phyloP scores from a whole-genome alignment of 2,888 invertebrate species.

The Phasia obesa region DNA sequence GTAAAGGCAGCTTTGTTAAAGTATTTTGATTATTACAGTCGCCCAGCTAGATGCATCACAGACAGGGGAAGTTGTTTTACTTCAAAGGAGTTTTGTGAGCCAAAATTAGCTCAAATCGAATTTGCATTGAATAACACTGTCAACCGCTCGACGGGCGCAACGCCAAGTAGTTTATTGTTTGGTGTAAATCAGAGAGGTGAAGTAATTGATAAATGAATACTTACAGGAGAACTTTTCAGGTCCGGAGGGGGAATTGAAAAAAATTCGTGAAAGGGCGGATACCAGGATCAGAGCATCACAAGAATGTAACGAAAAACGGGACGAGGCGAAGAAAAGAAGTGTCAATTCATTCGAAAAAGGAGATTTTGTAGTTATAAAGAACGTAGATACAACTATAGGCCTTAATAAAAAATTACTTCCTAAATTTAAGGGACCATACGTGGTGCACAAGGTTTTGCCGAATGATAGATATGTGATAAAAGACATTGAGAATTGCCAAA shows the following conservation, averaged over 20 bases:
- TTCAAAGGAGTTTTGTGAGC: too few species aligned
- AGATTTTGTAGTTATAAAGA: constrained; percentile 29
- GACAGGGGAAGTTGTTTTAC: too few species aligned
- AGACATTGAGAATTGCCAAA: neutral
- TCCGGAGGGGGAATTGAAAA: neutral
- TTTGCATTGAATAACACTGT: neutral
- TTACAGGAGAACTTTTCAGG: neutral
- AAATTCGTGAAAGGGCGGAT: neutral
- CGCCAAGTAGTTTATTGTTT: neutral
- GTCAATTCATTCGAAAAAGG: constrained; percentile 3
- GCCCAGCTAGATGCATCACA: too few species aligned
- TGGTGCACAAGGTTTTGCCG: neutral
- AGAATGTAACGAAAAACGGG: constrained; percentile 2
- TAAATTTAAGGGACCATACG: constrained; percentile 15
- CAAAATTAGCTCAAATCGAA: too few species aligned
- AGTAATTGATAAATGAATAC: neutral
- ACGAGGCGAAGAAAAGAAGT: neutral
- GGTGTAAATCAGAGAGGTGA: neutral
- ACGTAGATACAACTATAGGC: constrained; percentile 26
- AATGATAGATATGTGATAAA: constrained; percentile 5
- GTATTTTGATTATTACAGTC: constrained; percentile 29
- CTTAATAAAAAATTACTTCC: constrained; percentile 26
- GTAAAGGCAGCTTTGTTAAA: constrained; percentile 19
- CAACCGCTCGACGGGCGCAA: neutral
- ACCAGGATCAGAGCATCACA: neutral